phyloP scores from a whole-genome alignment of 2,113 vertebrate species.

The Columbina picui region DNA sequence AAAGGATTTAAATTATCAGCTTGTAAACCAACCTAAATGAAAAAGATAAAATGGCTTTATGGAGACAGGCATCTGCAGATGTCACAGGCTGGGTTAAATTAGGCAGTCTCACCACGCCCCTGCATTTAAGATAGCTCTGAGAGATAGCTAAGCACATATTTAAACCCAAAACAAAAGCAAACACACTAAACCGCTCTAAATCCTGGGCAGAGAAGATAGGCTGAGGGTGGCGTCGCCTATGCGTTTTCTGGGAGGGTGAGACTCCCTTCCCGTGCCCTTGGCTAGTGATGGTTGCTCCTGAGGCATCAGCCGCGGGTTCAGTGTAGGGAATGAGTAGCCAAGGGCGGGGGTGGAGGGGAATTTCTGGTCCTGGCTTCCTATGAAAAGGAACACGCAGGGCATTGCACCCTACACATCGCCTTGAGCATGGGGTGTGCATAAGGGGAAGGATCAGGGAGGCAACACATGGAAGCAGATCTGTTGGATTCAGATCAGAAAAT shows the following conservation, averaged over 20 bases:
- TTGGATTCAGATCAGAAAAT: background rate
- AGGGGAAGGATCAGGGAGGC: background rate
- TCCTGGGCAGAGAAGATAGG: background rate
- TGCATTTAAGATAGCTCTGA: constrained; percentile 10
- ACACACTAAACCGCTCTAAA: background rate
- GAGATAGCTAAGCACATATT: constrained; percentile 1
- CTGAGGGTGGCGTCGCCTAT: background rate
- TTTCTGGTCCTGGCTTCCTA: background rate
- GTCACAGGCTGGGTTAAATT: background rate
- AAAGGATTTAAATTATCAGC: background rate
- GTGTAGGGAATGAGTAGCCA: background rate
- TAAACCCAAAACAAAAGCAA: constrained; percentile 40
- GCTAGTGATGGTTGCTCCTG: background rate
- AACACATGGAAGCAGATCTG: background rate
- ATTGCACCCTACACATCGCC: accelerated
- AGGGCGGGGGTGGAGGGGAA: background rate
- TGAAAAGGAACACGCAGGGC: background rate
- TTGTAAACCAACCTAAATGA: constrained; percentile 1
- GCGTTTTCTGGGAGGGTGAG: background rate
- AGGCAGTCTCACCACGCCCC: constrained; percentile 1
- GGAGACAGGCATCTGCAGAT: background rate
- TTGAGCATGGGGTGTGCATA: accelerated
- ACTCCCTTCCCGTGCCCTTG: background rate
- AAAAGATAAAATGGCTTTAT: background rate
- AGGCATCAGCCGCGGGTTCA: background rate